phyloP scores from a whole-genome alignment of 2,797 vertebrate species.

The Pseudochirops corinnae region DNA sequence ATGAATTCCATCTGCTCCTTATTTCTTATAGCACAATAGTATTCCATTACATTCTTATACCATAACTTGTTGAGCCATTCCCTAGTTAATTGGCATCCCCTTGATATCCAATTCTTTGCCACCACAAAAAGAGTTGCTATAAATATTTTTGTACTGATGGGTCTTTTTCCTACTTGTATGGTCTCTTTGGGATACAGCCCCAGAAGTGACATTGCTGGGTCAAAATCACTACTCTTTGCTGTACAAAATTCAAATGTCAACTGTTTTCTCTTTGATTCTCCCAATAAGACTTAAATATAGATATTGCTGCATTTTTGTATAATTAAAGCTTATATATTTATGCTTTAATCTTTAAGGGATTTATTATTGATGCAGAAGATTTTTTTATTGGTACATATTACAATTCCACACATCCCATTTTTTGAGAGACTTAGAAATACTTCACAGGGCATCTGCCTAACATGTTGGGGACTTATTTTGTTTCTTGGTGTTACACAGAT shows the following conservation, averaged over 20 bases:
- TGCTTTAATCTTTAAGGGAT: not conserved
- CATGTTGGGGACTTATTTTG: not conserved
- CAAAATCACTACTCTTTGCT: not conserved
- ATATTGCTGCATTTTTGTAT: not conserved
- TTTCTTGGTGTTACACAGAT: not conserved
- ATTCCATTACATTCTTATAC: too few species aligned
- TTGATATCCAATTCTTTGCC: too few species aligned
- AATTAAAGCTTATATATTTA: not conserved
- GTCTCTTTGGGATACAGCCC: too few species aligned
- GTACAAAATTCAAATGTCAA: not conserved
- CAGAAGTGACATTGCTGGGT: too few species aligned
- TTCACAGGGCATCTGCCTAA: not conserved
- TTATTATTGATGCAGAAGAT: not conserved
- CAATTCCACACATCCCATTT: not conserved
- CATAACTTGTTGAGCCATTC: too few species aligned
- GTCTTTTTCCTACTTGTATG: too few species aligned
- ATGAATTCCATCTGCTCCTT: too few species aligned
- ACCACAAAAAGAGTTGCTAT: too few species aligned
- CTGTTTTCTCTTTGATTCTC: not conserved
- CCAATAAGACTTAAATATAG: not conserved
- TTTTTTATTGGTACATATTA: not conserved
- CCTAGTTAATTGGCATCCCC: too few species aligned
- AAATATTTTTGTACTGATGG: too few species aligned
- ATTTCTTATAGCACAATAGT: too few species aligned
- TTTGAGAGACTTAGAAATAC: not conserved